Conservation (phyloP, 2,797 vertebrate genomes). For the Phataginus tetradactyla region DNA sequence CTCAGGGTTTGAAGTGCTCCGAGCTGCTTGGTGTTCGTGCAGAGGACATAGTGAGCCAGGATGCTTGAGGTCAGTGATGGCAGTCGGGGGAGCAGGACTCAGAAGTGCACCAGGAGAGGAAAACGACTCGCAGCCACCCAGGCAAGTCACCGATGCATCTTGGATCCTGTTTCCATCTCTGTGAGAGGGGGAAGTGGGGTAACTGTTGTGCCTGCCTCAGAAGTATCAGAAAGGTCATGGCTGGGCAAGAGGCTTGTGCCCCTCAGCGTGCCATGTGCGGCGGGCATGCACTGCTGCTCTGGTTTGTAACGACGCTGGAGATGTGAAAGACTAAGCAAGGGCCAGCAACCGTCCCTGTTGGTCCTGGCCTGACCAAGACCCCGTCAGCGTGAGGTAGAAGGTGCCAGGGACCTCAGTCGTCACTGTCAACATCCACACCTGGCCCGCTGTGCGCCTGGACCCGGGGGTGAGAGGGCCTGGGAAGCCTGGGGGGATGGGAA, state of each 20-base stretch:
- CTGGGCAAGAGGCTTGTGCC: background rate
- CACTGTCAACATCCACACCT: fast-evolving
- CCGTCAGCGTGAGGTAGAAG: fast-evolving
- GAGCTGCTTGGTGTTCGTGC: fast-evolving
- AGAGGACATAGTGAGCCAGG: background rate
- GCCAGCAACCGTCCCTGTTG: background rate
- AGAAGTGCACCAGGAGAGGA: background rate
- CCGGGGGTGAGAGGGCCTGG: background rate
- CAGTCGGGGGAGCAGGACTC: background rate
- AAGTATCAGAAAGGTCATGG: fast-evolving
- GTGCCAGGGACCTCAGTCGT: fast-evolving
- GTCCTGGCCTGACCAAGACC: background rate
- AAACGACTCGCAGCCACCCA: fast-evolving
- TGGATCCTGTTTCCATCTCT: background rate
- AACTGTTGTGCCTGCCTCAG: fast-evolving
- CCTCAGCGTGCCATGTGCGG: too few species aligned
- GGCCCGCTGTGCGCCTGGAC: background rate
- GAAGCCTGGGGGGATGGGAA: background rate
- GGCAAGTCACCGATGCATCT: fast-evolving
- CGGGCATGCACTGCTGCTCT: background rate
- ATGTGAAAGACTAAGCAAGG: fast-evolving
- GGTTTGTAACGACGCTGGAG: background rate
- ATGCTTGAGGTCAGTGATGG: fast-evolving
- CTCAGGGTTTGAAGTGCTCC: fast-evolving
- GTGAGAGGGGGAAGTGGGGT: background rate